These are phyloP conservation scores for Lithophane leautieri DNA, from an alignment of 2,888 invertebrate genomes.

Conservation along the genomic window DNA sequence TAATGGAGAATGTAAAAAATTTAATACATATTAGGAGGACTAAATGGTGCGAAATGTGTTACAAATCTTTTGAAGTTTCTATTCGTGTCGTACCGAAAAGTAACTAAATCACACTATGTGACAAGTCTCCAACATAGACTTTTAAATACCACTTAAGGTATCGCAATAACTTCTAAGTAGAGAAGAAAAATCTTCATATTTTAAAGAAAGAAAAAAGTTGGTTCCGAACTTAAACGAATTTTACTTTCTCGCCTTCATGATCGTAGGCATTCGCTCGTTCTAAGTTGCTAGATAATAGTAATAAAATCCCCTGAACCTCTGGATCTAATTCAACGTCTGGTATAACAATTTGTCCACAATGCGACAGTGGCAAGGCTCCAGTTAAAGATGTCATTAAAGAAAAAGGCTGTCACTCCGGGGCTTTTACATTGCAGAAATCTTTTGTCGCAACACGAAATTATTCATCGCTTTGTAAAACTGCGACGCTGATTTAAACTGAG, in stretches of 20 bases:
- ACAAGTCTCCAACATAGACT: background rate
- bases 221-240: conserved; percentile 28
- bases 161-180: conserved; percentile 21
- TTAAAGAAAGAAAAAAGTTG: conserved; percentile 25
- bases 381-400: conserved; percentile 72
- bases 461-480: conserved; percentile 67
- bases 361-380: conserved; percentile 51
- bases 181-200: conserved; percentile 34
- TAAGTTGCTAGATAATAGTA: conserved; percentile 50
- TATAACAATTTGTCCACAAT: conserved; percentile 64
- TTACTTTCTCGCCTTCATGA: conserved; percentile 26
- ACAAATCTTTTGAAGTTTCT: background rate
- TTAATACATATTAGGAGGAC: background rate
- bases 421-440: conserved; percentile 70
- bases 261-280: conserved; percentile 35
- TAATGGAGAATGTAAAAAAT: background rate
- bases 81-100: background rate
- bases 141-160: conserved; percentile 21
- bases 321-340: conserved; percentile 57
- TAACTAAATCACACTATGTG: background rate
- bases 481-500: conserved; percentile 65
- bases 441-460: conserved; percentile 74
- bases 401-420: conserved; percentile 69
- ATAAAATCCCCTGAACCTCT: conserved; percentile 48
- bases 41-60: background rate